phyloP scores from a whole-genome alignment of 2,113 vertebrate species.

The Orientallactaga bullata region DNA sequence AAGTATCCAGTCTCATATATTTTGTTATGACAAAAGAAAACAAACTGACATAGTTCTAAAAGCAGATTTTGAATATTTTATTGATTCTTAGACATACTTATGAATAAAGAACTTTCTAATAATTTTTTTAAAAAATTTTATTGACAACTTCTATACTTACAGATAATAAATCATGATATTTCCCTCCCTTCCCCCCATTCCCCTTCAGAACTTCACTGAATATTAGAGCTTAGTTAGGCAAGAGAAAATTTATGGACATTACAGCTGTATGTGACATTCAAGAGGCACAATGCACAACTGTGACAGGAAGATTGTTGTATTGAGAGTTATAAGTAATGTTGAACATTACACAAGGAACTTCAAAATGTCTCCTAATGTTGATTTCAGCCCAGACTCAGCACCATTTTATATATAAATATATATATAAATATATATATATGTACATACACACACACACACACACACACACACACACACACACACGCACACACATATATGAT shows the following conservation, averaged over 20 bases:
- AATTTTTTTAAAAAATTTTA: not conserved
- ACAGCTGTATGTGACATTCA: not conserved
- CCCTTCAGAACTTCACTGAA: too few species aligned
- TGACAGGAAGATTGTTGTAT: not conserved
- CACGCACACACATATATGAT: too few species aligned
- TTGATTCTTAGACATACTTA: not conserved
- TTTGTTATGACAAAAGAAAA: not conserved
- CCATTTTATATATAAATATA: too few species aligned
- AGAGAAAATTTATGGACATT: not conserved
- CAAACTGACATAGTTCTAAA: constrained; percentile 24
- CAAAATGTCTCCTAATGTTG: not conserved
- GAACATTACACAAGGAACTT: constrained; percentile 16
- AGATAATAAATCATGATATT: too few species aligned
- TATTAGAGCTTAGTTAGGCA: not conserved
- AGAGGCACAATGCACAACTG: not conserved
- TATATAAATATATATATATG: too few species aligned
- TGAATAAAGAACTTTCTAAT: not conserved
- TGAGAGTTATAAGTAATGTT: constrained; percentile 9
- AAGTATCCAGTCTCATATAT: not conserved
- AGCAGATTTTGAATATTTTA: not conserved
- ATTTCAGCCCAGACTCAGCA: not conserved
- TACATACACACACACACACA: too few species aligned
- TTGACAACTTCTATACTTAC: too few species aligned
- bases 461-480: too few species aligned
- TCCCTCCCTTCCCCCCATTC: too few species aligned